These are phyloP conservation scores for Champsocephalus gunnari DNA, from an alignment of 2,797 vertebrate species.

Conservation along the genomic window DNA sequence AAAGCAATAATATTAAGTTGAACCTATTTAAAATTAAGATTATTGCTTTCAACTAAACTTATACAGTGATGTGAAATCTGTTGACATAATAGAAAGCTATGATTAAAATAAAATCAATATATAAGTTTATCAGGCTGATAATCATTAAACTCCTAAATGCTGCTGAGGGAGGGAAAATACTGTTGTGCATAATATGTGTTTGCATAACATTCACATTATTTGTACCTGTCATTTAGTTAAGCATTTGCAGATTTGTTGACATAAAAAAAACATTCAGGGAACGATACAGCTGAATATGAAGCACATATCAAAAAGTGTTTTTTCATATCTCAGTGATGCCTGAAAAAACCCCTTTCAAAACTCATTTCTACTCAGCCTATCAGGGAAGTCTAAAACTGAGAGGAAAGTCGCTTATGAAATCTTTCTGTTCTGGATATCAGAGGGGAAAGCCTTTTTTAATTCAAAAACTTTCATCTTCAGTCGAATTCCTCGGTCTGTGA, in stretches of 20 bases:
- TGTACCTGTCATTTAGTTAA: neutral
- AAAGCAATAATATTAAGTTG: too few relatives aligned
- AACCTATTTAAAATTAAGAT: neutral
- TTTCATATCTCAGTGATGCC: slow-evolving; percentile 10
- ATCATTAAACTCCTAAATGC: neutral
- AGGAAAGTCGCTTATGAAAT: slow-evolving; percentile 34
- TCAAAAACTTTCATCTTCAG: slow-evolving; percentile 30
- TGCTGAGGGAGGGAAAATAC: neutral
- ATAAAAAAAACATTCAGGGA: neutral
- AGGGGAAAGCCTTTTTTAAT: slow-evolving; percentile 37
- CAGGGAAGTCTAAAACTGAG: slow-evolving; percentile 23
- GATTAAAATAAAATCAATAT: slow-evolving; percentile 7
- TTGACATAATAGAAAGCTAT: too few relatives aligned
- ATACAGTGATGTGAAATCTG: too few relatives aligned
- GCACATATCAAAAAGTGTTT: neutral
- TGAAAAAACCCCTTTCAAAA: too few relatives aligned
- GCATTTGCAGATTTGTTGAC: neutral
- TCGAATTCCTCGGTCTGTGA: slow-evolving; percentile 28
- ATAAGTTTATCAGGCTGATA: slow-evolving; percentile 11
- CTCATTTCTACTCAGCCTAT: neutral
- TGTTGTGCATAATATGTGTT: neutral
- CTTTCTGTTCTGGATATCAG: slow-evolving; percentile 48
- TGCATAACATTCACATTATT: neutral
- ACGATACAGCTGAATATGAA: neutral
- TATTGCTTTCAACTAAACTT: too few relatives aligned